Evolutionary conservation across 2,113 vertebrate species (phyloP).

Genomic region (Oenanthe oenanthe): DNA sequence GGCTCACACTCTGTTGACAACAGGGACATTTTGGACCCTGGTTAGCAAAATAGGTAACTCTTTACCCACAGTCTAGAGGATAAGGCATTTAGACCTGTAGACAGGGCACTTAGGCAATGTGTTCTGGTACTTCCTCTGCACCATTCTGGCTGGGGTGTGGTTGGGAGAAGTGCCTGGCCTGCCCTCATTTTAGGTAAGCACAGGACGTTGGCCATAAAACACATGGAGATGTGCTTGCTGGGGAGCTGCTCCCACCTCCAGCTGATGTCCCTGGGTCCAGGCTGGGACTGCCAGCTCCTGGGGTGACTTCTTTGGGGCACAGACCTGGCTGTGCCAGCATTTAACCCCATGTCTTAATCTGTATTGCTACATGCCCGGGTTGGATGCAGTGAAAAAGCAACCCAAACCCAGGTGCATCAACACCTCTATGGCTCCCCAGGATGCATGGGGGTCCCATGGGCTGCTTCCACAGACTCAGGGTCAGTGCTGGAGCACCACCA

Average conservation of each 20-base stretch:
- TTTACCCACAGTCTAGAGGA: background rate
- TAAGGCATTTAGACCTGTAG: background rate
- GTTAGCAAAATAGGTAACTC: background rate
- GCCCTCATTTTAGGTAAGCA: background rate
- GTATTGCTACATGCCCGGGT: rapidly evolving
- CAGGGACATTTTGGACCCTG: background rate
- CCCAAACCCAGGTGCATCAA: background rate
- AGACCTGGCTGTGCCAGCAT: background rate
- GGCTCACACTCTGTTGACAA: background rate
- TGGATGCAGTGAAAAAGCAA: background rate
- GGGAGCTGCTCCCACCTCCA: background rate
- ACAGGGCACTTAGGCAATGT: background rate
- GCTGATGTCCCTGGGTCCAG: rapidly evolving
- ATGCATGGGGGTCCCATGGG: background rate
- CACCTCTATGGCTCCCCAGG: rapidly evolving
- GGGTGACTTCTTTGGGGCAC: background rate
- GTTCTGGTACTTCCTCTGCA: background rate
- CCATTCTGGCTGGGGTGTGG: background rate
- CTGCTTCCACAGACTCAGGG: rapidly evolving
- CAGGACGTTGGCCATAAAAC: rapidly evolving
- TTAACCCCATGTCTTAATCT: background rate
- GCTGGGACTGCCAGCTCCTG: background rate
- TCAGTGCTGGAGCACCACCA: rapidly evolving
- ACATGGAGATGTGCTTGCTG: background rate
- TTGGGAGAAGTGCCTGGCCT: background rate